Evolutionary conservation across 2,888 invertebrate species (phyloP).

Genomic region (Cecidostiba fungosa): DNA sequence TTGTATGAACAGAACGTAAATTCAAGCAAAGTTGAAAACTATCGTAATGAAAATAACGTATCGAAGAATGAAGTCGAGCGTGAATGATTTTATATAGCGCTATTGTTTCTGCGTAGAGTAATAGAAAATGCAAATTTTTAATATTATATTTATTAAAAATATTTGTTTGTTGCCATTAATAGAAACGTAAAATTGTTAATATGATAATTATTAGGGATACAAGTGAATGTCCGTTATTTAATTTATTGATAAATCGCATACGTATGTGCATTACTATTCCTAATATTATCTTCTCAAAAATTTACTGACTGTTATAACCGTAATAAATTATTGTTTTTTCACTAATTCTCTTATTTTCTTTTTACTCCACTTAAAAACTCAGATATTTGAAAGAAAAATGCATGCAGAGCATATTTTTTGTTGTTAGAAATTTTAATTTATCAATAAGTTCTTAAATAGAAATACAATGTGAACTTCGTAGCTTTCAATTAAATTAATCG

Average conservation of each 20-base stretch:
- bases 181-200: constrained; percentile 5
- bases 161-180: neutral
- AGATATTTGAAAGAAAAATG: neutral
- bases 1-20: neutral
- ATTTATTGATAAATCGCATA: neutral
- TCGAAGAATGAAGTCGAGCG: neutral
- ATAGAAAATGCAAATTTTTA: neutral
- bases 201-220: neutral
- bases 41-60: neutral
- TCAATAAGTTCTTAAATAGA: neutral
- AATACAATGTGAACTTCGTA: neutral
- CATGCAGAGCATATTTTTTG: neutral
- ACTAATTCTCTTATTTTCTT: neutral
- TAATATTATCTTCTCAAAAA: constrained; percentile 1
- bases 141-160: constrained; percentile 14
- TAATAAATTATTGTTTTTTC: constrained; percentile 11
- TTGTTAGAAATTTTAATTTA: neutral
- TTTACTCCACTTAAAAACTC: too few relatives aligned
- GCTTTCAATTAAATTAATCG: neutral
- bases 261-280: neutral
- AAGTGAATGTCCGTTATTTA: neutral
- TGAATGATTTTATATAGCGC: constrained; percentile 6
- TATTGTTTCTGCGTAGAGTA: neutral
- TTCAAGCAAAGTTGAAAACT: neutral
- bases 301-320: neutral